Evolutionary conservation across 2,888 invertebrate species (phyloP).

Genomic region (Zaprionus obscuricornis): DNA sequence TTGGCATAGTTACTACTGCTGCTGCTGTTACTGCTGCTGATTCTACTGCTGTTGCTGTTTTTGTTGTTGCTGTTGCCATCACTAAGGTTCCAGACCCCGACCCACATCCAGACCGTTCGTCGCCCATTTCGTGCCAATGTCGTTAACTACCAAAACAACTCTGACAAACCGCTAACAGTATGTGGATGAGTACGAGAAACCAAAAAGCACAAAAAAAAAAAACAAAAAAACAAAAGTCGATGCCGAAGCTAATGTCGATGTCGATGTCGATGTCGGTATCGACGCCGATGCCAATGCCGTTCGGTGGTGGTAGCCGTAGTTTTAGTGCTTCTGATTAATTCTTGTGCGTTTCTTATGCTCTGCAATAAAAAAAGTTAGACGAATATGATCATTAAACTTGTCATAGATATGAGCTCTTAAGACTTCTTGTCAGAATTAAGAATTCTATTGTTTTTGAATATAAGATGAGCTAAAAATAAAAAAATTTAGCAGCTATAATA

Average conservation of each 20-base stretch:
- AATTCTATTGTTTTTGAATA: too few species aligned
- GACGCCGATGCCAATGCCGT: conserved; percentile 1
- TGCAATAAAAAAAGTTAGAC: conserved; percentile 14
- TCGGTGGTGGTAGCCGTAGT: not conserved
- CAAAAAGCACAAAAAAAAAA: not conserved
- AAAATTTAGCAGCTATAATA: too few species aligned
- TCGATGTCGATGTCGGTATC: not conserved
- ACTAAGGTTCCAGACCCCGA: conserved; percentile 9
- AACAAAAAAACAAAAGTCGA: conserved; percentile 27
- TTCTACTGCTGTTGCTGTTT: conserved; percentile 5
- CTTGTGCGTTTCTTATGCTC: conserved; percentile 41
- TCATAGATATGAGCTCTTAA: too few species aligned
- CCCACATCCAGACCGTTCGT: conserved; percentile 57
- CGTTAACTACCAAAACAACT: conserved; percentile 50
- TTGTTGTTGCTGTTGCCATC: conserved; percentile 17
- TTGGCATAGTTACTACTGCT: conserved; percentile 24
- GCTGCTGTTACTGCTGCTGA: conserved; percentile 9
- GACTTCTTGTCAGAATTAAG: too few species aligned
- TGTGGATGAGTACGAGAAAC: conserved; percentile 14
- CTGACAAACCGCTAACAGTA: conserved; percentile 48
- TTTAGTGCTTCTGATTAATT: conserved; percentile 59
- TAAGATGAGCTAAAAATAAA: too few species aligned
- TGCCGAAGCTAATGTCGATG: conserved; percentile 24
- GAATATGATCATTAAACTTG: not conserved
- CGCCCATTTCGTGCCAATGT: conserved; percentile 66